These are phyloP conservation scores for Spondyliosoma cantharus DNA, from an alignment of 2,797 vertebrate species.

Conservation along the genomic window DNA sequence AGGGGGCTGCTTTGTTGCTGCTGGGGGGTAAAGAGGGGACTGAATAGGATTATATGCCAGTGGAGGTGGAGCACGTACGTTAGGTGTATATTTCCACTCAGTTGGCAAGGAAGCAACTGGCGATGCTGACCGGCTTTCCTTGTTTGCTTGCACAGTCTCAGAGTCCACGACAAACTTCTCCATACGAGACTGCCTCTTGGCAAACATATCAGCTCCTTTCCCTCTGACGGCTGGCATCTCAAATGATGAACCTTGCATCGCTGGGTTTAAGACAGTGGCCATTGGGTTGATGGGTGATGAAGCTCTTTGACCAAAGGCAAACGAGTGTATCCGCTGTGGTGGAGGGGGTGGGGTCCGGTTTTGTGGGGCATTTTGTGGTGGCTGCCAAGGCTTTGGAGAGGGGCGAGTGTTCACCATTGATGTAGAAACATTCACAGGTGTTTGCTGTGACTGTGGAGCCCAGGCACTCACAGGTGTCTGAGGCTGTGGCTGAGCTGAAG, in stretches of 20 bases:
- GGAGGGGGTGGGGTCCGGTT: conserved; percentile 68
- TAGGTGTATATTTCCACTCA: conserved; percentile 96
- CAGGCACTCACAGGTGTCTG: conserved; percentile 70
- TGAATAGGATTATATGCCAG: conserved; percentile 95
- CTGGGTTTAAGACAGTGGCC: conserved; percentile 77
- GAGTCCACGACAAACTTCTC: conserved; percentile 98
- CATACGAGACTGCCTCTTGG: conserved; percentile 97
- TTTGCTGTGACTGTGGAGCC: conserved; percentile 82
- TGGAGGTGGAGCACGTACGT: conserved; percentile 94
- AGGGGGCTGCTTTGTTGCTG: conserved; percentile 88
- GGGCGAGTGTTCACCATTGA: conserved; percentile 72
- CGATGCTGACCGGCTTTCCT: conserved; percentile 87
- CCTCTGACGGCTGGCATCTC: conserved; percentile 93
- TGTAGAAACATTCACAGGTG: conserved; percentile 75
- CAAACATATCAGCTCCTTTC: conserved; percentile 97
- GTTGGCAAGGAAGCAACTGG: conserved; percentile 92
- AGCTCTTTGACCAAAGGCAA: conserved; percentile 69
- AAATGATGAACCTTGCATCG: conserved; percentile 83
- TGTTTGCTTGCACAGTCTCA: conserved; percentile 93
- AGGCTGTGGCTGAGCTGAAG: conserved; percentile 71
- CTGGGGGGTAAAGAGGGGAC: conserved; percentile 92
- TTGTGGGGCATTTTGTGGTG: conserved; percentile 66
- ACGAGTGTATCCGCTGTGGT: conserved; percentile 78
- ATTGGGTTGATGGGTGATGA: conserved; percentile 85
- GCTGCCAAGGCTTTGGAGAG: conserved; percentile 81